Evolutionary conservation across 2,797 vertebrate species (phyloP), one percentile per base, ranked within the genome.

Genomic region (Nyctalus aviator): DNA sequence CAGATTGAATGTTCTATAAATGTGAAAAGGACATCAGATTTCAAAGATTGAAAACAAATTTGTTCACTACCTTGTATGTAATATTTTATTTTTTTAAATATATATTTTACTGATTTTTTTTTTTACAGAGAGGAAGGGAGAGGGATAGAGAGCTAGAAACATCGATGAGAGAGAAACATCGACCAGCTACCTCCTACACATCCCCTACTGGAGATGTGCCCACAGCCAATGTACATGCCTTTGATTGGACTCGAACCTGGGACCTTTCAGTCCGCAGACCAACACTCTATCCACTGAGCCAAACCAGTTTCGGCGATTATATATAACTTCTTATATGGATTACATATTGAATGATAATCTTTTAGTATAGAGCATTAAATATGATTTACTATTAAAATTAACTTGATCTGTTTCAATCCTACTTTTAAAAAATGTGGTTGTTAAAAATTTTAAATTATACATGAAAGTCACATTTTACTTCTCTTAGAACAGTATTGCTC

Each of bases 381-480:
- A 72, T 44, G 85, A 59, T 73, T 50, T 84, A 48, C 25, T 72
- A 77, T 57, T 82, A 82, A 88, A 83, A 69, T 86, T 72, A 44
- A 57, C 71, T 73, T 86, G 32, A 55, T 14, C 3, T 41, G 4
- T 79, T 94, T 85, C 30, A 25, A 21, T 62, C 23, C 20, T 76
- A 76, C 18, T 92, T 95, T 91, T 68, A 20, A 41, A 41, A 69
- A 53, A 27, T 32, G 11, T 87, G 50, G 0, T 18, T 72, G 44
- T 8, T 32, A 69, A 90, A 84, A 44, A 3, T 32, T 30, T 91
- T 30, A 23, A 90, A 77, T 35, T 75, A 46, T 3, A 64, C 71
- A 78, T 64, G 14, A 62, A 55, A 68, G 53, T 87, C 46, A 27
- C 14, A 30, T 41, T 69, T n/a, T 66, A 8, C 85, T 88, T 72